These are phyloP conservation scores for Tachypleus tridentatus DNA, from an alignment of 1,140 invertebrate species.

Conservation along the genomic window DNA sequence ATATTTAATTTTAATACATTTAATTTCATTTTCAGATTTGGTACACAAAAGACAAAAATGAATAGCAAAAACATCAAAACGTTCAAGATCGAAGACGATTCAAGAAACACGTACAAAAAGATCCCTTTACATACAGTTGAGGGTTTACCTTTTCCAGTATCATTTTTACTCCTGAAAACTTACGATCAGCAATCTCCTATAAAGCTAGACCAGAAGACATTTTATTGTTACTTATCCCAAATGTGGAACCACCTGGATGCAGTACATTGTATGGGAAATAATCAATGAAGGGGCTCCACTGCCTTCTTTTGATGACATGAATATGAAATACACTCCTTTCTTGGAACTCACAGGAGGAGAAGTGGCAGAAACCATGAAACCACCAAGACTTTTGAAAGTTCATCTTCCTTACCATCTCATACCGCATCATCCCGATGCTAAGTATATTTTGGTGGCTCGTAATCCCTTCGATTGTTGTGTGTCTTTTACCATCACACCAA, in stretches of 20 bases:
- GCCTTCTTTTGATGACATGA: neutral
- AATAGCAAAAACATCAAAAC: too few relatives aligned
- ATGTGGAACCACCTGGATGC: constrained; percentile 18
- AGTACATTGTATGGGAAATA: constrained; percentile 11
- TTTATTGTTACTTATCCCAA: constrained; percentile 33
- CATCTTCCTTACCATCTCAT: constrained; percentile 61
- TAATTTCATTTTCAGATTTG: too few relatives aligned
- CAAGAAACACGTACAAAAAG: too few relatives aligned
- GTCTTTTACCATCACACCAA: constrained; percentile 65
- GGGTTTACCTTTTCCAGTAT: neutral
- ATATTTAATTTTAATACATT: too few relatives aligned
- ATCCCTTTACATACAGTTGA: neutral
- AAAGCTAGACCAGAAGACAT: constrained; percentile 27
- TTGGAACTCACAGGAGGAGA: constrained; percentile 5
- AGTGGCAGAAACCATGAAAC: neutral
- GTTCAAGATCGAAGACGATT: too few relatives aligned
- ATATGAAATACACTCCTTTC: neutral
- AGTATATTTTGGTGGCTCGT: constrained; percentile 58
- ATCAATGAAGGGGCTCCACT: constrained; percentile 3
- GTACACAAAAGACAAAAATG: too few relatives aligned
- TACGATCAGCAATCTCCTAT: constrained; percentile 13
- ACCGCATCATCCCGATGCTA: constrained; percentile 35
- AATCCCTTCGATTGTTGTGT: constrained; percentile 77
- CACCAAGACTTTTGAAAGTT: constrained; percentile 39
- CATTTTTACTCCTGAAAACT: neutral